Conservation (phyloP, 2,113 vertebrate species). For the Esox niger region DNA sequence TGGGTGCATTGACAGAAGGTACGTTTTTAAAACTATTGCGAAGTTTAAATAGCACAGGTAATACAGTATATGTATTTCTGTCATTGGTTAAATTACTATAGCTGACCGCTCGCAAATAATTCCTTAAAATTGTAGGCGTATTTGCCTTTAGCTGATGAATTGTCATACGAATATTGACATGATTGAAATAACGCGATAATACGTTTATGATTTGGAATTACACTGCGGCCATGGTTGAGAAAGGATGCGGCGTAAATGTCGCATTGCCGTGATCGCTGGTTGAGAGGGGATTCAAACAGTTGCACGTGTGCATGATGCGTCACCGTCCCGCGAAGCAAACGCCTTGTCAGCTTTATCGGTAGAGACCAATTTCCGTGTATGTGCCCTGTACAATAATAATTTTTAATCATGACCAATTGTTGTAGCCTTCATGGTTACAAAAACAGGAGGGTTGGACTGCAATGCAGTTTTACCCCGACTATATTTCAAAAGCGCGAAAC, state of each 20-base stretch:
- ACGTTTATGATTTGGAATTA: not conserved
- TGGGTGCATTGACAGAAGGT: constrained; percentile 66
- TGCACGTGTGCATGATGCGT: constrained; percentile 60
- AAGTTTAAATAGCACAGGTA: constrained; percentile 2
- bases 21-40: constrained; percentile 6
- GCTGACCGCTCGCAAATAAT: constrained; percentile 46
- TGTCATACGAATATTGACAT: not conserved
- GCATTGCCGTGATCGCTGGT: constrained; percentile 67
- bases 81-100: constrained; percentile 15
- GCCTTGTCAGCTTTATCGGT: constrained; percentile 26
- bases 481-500: too few species aligned
- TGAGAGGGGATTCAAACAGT: constrained; percentile 47
- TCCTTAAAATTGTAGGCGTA: not conserved
- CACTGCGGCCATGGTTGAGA: not conserved
- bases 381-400: not conserved
- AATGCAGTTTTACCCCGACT: constrained; percentile 38
- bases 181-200: not conserved
- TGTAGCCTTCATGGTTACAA: too few species aligned
- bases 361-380: constrained; percentile 1
- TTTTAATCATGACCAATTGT: too few species aligned
- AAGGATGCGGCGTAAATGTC: constrained; percentile 55
- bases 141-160: constrained; percentile 37
- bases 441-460: constrained; percentile 32
- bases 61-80: constrained; percentile 25
- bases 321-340: constrained; percentile 54